phyloP scores from a whole-genome alignment of 2,797 vertebrate species.

The Acestrorhynchus altus region DNA sequence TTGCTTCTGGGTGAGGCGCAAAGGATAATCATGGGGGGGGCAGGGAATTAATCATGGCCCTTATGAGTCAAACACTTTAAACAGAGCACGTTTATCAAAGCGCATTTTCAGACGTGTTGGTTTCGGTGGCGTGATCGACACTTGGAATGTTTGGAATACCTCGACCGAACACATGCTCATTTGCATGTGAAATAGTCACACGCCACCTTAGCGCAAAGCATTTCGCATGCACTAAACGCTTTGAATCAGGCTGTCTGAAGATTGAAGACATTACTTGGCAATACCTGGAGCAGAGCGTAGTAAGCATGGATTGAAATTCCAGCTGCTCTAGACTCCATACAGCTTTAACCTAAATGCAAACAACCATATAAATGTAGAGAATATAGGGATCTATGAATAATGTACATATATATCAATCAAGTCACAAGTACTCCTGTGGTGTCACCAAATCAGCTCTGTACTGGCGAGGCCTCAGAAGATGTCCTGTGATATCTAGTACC shows the following conservation, averaged over 20 bases:
- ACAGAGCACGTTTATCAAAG: conserved; percentile 26
- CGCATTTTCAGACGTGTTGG: background rate
- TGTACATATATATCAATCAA: background rate
- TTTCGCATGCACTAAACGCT: background rate
- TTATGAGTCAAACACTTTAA: conserved; percentile 42
- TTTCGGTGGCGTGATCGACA: background rate
- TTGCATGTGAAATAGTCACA: conserved; percentile 13
- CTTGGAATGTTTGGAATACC: background rate
- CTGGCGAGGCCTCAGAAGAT: too few relatives aligned
- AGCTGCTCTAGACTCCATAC: too few relatives aligned
- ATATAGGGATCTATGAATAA: too few relatives aligned
- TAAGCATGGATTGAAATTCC: background rate
- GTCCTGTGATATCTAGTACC: too few relatives aligned
- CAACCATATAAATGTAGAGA: too few relatives aligned
- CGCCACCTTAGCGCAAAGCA: background rate
- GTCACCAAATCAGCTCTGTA: too few relatives aligned
- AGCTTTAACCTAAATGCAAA: too few relatives aligned
- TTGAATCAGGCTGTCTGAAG: background rate
- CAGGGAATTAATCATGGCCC: conserved; percentile 71
- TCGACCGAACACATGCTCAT: background rate
- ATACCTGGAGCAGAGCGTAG: background rate
- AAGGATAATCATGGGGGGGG: conserved; percentile 50
- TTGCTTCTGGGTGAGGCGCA: conserved; percentile 36
- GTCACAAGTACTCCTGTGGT: too few relatives aligned
- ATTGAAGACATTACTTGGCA: background rate